Base-by-base conservation (phyloP, 2,797 vertebrate genomes). In the Leptatherina wallacei region DNA sequence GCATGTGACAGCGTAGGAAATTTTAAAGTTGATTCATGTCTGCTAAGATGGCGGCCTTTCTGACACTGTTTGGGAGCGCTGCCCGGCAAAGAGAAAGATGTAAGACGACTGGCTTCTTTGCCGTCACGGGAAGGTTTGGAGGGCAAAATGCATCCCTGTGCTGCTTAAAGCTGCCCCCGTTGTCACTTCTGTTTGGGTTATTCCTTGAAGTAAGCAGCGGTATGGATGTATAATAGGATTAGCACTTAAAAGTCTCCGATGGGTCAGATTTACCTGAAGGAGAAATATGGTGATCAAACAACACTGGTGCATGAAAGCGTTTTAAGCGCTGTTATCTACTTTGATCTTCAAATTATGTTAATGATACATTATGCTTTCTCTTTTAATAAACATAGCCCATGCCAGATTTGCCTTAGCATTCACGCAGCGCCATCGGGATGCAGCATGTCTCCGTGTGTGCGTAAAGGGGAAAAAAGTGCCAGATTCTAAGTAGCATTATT, bases 151-250 rank as follows among this genome's bases (percentile, higher is more conserved):
- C 73, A 77, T 82, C 85, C 74, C n/a, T 63, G 71, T 65, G 69
- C 72, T 56, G 69, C 80, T 88, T 91, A 90, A 90, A 90, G 86
- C 85, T 76, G 64, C 82, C 83, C 22, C 85, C 88, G 89, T 93
- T 92, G 92, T 85, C 88, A 82, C 80, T 81, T 78, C 85, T 75
- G 83, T 61, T 52, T 59, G 65, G 85, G 81, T 63, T 85, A 73
- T 83, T 87, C 86, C 83, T 91, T 73, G n/a, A 85, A 82, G 85
- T 83, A 82, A 80, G 71, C 86, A 79, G 80, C 75, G 18, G 82
- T 88, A 87, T 80, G 75, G 80, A 67, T 68, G 33, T 92, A 90
- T 91, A 92, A 93, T 89, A 84, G 78, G 87, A 88, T 89, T 85
- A 86, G 85, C 63, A 57, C 51, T 57, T 33, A 11, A 77, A 71